phyloP scores from a whole-genome alignment of 2,888 invertebrate genomes.

The Pharmacophagus antenor region DNA sequence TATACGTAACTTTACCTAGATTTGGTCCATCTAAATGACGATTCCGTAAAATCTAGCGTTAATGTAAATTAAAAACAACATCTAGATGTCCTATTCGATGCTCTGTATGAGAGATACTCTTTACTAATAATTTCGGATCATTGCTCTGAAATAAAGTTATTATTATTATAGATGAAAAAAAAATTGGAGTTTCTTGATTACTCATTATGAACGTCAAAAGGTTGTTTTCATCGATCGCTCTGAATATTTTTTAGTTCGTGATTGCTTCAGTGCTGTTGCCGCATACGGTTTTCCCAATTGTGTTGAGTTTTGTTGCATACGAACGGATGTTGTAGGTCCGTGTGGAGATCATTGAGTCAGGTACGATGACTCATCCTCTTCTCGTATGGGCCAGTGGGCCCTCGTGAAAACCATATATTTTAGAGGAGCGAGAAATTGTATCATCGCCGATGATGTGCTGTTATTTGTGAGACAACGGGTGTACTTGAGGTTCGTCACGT shows the following conservation, averaged over 20 bases:
- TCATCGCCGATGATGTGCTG: not conserved
- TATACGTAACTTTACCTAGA: too few relatives aligned
- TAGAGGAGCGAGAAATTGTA: not conserved
- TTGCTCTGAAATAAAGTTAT: too few relatives aligned
- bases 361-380: slow-evolving; percentile 49
- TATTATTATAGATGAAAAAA: not conserved
- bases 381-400: slow-evolving; percentile 42
- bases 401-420: slow-evolving; percentile 39
- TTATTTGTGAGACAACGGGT: too few relatives aligned
- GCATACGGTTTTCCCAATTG: slow-evolving; percentile 34
- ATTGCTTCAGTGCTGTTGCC: slow-evolving; percentile 8
- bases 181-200: not conserved
- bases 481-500: too few relatives aligned
- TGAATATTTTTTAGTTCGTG: slow-evolving; percentile 21
- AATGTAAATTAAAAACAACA: too few relatives aligned
- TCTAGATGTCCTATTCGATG: too few relatives aligned
- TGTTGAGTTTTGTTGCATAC: slow-evolving; percentile 29
- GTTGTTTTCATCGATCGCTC: slow-evolving; percentile 21
- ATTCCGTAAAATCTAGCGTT: too few relatives aligned
- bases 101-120: too few relatives aligned
- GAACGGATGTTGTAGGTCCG: slow-evolving; percentile 36
- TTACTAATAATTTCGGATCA: too few relatives aligned
- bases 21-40: too few relatives aligned
- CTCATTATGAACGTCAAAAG: slow-evolving; percentile 15
- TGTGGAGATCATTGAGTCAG: slow-evolving; percentile 46